These are phyloP conservation scores for Trachurus trachurus DNA, from an alignment of 2,797 vertebrate genomes.

Conservation along the genomic window DNA sequence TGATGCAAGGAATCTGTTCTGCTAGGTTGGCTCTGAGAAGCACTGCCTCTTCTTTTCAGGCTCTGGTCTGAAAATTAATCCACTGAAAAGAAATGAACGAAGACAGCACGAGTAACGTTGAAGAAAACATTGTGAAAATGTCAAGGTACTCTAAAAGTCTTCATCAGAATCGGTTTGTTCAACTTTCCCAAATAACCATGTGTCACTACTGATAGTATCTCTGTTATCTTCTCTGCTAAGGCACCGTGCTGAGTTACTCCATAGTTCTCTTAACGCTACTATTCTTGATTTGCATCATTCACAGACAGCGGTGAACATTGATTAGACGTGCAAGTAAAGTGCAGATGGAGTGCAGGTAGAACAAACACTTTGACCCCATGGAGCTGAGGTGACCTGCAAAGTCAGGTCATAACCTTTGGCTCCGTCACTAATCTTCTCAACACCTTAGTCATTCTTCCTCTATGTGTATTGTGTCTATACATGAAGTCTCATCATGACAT, in stretches of 20 bases:
- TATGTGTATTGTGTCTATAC: not conserved
- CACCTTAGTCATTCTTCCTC: not conserved
- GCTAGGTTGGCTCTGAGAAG: slow-evolving; percentile 28
- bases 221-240: not conserved
- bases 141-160: no score
- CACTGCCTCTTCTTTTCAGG: slow-evolving; percentile 33
- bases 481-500: not conserved
- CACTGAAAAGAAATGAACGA: slow-evolving; percentile 57
- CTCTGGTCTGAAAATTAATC: slow-evolving; percentile 63
- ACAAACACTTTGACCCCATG: not conserved
- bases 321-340: slow-evolving; percentile 29
- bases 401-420: not conserved
- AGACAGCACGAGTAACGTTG: slow-evolving; percentile 10
- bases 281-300: not conserved
- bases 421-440: not conserved
- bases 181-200: not conserved
- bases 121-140: not conserved
- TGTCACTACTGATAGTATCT: not conserved
- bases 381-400: not conserved
- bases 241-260: not conserved
- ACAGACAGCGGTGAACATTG: not conserved
- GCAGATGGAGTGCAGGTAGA: slow-evolving; percentile 56
- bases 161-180: no score
- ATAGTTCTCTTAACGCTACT: not conserved
- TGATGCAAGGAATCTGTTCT: slow-evolving; percentile 36